phyloP scores from a whole-genome alignment of 1,140 invertebrate species.

The Aphelenchoides besseyi region DNA sequence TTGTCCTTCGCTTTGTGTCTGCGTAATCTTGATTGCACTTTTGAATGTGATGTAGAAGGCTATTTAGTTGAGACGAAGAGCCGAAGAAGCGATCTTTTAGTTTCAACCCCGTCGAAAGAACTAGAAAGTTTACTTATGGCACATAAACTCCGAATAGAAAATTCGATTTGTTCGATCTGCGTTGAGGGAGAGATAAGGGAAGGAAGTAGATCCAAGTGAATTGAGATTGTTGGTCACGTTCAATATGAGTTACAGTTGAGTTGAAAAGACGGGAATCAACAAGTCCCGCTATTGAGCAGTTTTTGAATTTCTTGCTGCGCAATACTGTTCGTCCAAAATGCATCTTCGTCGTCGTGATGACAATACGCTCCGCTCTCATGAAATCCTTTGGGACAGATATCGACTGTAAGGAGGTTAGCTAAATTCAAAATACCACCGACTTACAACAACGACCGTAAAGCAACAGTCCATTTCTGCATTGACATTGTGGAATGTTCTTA shows the following conservation, averaged over 20 bases:
- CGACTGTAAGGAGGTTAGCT: conserved; percentile 42
- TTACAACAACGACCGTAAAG: conserved; percentile 59
- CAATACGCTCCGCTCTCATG: conserved; percentile 55
- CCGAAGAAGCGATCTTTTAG: too few species aligned
- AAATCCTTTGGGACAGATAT: conserved; percentile 51
- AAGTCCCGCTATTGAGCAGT: conserved; percentile 50
- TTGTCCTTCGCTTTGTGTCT: neutral
- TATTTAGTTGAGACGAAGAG: too few species aligned
- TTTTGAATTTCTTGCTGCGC: conserved; percentile 50
- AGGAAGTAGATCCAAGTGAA: neutral
- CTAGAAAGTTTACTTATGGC: too few species aligned
- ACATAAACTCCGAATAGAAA: too few species aligned
- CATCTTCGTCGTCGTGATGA: conserved; percentile 56
- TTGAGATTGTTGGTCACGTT: neutral
- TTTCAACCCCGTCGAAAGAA: too few species aligned
- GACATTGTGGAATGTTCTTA: conserved; percentile 53
- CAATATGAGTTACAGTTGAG: conserved; percentile 13
- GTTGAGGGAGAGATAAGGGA: neutral
- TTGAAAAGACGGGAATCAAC: conserved; percentile 28
- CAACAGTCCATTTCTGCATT: conserved; percentile 51
- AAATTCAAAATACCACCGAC: conserved; percentile 13
- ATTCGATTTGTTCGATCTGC: too few species aligned
- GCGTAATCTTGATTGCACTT: neutral
- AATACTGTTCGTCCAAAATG: conserved; percentile 49
- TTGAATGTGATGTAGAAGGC: neutral